Evolutionary conservation across 1,140 invertebrate genomes (phyloP).

Genomic region (Eciton burchellii): DNA sequence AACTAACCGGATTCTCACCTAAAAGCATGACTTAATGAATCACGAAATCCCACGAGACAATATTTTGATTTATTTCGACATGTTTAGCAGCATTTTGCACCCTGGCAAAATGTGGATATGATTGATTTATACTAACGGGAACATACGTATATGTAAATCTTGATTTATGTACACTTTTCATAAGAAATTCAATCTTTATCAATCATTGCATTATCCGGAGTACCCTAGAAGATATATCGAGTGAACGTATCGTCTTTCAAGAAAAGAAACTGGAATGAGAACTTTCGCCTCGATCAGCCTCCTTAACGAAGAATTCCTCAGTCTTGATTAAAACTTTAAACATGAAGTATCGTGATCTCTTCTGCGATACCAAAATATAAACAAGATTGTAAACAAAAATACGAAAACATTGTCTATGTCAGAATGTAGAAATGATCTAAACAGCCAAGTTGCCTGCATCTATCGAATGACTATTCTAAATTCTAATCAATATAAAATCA

Average conservation of each 20-base stretch:
- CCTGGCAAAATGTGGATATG: too few relatives aligned
- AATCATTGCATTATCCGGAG: background rate
- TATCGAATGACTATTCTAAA: background rate
- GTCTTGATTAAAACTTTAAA: background rate
- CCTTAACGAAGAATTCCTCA: background rate
- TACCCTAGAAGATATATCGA: background rate
- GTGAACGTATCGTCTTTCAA: background rate
- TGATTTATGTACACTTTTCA: constrained; percentile 35
- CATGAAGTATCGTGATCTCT: too few relatives aligned
- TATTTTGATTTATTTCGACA: background rate
- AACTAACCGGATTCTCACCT: background rate
- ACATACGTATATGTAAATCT: constrained; percentile 35
- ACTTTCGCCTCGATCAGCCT: background rate
- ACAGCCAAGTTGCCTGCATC: background rate
- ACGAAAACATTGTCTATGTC: too few relatives aligned
- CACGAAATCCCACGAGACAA: background rate
- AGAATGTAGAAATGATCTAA: background rate
- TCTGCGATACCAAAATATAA: too few relatives aligned
- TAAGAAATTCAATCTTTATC: background rate
- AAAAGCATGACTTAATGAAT: background rate
- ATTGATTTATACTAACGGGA: constrained; percentile 6
- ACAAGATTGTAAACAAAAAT: too few relatives aligned
- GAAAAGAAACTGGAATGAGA: background rate
- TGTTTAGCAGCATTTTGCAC: constrained; percentile 23
- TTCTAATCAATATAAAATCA: background rate